Evolutionary conservation across 2,797 vertebrate genomes (phyloP).

Genomic region (Melanotaenia parkinsoni): DNA sequence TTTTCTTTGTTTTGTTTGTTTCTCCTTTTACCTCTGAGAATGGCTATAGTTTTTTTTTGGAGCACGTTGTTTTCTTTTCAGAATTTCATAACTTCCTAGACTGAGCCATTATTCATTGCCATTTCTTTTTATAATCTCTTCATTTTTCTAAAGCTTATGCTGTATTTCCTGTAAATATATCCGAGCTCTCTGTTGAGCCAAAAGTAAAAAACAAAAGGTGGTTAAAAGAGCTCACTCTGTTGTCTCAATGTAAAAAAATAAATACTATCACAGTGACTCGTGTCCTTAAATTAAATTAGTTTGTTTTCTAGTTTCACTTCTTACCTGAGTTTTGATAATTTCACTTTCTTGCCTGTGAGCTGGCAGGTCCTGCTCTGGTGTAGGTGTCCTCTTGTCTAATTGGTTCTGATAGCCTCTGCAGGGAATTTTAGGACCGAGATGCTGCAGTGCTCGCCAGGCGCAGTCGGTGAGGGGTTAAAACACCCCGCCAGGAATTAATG

Average conservation of each 20-base stretch:
- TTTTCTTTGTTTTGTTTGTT: conserved; percentile 53
- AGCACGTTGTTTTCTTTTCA: too few species aligned
- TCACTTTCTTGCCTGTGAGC: conserved; percentile 52
- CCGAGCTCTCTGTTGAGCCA: not conserved
- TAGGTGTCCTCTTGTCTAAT: conserved; percentile 76
- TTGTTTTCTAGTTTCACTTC: conserved; percentile 67
- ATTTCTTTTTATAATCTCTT: conserved; percentile 2
- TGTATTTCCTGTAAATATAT: conserved; percentile 38
- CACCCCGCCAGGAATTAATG: conserved; percentile 58
- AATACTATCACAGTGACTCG: conserved; percentile 44
- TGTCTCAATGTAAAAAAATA: conserved; percentile 31
- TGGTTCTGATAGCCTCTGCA: conserved; percentile 65
- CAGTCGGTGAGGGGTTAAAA: conserved; percentile 52
- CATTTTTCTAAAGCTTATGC: conserved; percentile 44
- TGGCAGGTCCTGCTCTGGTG: conserved; percentile 23
- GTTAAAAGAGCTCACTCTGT: conserved; percentile 6
- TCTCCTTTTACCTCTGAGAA: conserved; percentile 39
- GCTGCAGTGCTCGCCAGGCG: conserved; percentile 16
- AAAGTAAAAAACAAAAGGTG: not conserved
- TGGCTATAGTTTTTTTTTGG: not conserved
- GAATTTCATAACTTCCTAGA: conserved; percentile 22
- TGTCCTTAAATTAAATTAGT: conserved; percentile 59
- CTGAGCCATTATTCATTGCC: not conserved
- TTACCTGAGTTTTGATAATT: conserved; percentile 71
- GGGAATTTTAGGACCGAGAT: conserved; percentile 41